Evolutionary conservation across 64 coral and sea anemone species (phyloP).

Genomic region (Acropora tenuis): DNA sequence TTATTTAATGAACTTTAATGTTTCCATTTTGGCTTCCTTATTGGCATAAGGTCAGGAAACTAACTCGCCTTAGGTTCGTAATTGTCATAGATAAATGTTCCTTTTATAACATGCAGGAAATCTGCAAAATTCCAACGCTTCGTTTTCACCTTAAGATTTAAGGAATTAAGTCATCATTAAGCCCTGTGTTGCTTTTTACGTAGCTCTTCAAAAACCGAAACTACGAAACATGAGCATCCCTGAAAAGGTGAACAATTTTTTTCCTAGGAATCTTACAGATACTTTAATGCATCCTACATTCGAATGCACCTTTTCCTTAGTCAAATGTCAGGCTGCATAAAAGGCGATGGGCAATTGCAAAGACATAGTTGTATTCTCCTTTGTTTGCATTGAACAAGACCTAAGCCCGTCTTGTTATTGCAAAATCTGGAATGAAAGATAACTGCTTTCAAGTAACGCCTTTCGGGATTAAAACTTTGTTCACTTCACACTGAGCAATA

Average conservation of each 20-base stretch:
- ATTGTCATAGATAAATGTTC: no score
- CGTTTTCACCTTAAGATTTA: background rate
- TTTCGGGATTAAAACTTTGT: background rate
- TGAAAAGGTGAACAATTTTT: background rate
- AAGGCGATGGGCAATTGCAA: background rate
- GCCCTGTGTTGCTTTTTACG: no score
- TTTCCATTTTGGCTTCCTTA: no score
- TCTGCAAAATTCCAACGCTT: background rate
- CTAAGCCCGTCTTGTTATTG: background rate
- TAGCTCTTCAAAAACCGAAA: no score
- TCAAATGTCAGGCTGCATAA: background rate
- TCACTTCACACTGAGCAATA: background rate
- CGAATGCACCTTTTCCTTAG: background rate
- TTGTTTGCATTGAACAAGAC: constrained; percentile 8
- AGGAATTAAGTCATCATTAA: no score
- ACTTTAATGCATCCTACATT: background rate
- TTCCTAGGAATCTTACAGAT: background rate
- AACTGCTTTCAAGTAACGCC: constrained; percentile 1
- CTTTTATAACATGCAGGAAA: background rate
- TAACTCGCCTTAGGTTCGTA: no score
- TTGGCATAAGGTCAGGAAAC: no score
- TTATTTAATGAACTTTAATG: no score
- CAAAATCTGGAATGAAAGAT: background rate
- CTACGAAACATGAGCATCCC: no score
- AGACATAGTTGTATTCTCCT: background rate